phyloP scores from a whole-genome alignment of 2,797 vertebrate genomes.

The Muscicapa comitata region DNA sequence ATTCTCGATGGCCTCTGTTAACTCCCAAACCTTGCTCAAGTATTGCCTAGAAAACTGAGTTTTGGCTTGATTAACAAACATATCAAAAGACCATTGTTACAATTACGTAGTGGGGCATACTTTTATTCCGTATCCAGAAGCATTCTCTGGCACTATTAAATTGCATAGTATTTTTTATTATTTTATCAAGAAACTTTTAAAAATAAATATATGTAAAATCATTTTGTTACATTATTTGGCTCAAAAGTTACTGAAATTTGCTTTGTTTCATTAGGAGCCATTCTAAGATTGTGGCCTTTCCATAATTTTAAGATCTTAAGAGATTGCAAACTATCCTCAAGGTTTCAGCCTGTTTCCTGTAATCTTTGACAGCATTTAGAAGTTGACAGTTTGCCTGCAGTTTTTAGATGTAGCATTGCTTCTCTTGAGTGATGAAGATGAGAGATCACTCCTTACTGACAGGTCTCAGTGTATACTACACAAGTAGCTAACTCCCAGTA shows the following conservation, averaged over 20 bases:
- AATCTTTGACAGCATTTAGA: background rate
- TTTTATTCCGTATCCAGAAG: background rate
- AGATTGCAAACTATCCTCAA: background rate
- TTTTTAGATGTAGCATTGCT: background rate
- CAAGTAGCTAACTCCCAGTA: background rate
- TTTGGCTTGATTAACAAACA: background rate
- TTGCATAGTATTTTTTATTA: background rate
- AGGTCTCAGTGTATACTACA: background rate
- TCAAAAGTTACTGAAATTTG: background rate
- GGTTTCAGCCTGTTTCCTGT: background rate
- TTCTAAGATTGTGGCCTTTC: background rate
- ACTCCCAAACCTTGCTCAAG: background rate
- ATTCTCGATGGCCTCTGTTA: background rate
- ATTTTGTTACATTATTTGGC: background rate
- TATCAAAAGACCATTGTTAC: background rate
- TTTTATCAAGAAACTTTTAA: background rate
- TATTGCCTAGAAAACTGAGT: background rate
- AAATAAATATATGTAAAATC: background rate
- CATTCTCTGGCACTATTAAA: background rate
- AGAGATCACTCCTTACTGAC: background rate
- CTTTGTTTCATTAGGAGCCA: background rate
- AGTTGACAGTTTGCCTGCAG: background rate
- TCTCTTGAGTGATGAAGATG: background rate
- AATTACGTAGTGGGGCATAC: background rate
- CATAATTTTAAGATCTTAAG: background rate